Base-by-base conservation (phyloP, 2,797 vertebrate species). In the Mallotus villosus region DNA sequence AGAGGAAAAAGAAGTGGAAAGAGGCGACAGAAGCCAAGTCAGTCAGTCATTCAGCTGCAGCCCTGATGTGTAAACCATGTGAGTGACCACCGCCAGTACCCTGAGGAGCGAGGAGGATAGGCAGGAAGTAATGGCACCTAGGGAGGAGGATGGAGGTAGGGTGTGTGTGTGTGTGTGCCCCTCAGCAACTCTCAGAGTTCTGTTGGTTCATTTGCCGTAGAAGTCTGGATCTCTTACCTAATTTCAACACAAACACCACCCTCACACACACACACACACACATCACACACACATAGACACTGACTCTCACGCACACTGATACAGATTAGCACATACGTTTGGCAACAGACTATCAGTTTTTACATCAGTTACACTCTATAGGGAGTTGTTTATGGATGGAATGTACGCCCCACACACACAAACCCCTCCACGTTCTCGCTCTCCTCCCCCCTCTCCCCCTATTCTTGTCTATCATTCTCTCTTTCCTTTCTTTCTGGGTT, bases 151-250 rank as follows among this genome's bases (percentile, higher is more conserved):
- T 21, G 37, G 24, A 80, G 22, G 46, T 34, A 49, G 67, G 57
- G 41, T 24, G 64, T 67, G 17, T 73, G 63, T 24, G 46, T 55
- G 49, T 57, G 19, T 71, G 59, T 16, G 29, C 60, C 8, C 34
- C 34, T 37, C 34, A 37, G 37, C 37, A 41, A 12, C 37, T 11
- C 37, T 41, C 37, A 41, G 37, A 1, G 37, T 41, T 41, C 37
- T 41, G 37, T 41, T 41, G 37, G 37, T 11, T 37, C 34, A n/a
- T n/a, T 11, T 41, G 37, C 37, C 3, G 37, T 41, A 41, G 11
- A 41, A 12, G 37, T 41, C 37, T 41, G 37, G 37, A 41, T 12
- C 11, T 2, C 11, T 41, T 41, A 41, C 9, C 37, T 41, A 7
- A 11, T 41, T 41, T 41, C 9, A 41, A 7, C 37, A 41, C 37